Evolutionary conservation across 2,888 invertebrate genomes (phyloP).

Genomic region (Melinaea marsaeus): DNA sequence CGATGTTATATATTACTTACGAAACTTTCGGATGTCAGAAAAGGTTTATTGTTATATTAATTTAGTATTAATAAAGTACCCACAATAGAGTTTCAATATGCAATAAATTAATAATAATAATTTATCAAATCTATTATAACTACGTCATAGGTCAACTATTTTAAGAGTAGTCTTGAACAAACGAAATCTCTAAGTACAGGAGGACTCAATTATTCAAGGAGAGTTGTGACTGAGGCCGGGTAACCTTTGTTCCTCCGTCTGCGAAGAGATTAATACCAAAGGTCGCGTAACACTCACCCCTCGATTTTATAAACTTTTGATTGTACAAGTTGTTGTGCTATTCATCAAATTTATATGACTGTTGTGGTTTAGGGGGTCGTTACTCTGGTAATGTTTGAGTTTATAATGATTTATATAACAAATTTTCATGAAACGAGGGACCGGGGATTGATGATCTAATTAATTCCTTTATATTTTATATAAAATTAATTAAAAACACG

Average conservation of each 20-base stretch:
- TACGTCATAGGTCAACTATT: background rate
- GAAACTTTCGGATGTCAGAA: background rate
- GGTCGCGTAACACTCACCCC: constrained; percentile 39
- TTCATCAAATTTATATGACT: constrained; percentile 13
- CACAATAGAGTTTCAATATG: no score
- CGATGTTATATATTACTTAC: background rate
- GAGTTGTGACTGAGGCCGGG: constrained; percentile 31
- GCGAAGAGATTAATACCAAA: constrained; percentile 48
- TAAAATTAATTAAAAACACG: no score
- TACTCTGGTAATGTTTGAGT: constrained; percentile 9
- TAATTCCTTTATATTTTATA: background rate
- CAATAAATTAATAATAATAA: no score
- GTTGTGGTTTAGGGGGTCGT: constrained; percentile 7
- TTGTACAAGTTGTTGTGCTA: constrained; percentile 17
- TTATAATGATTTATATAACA: constrained; percentile 7
- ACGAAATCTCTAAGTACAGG: constrained; percentile 19
- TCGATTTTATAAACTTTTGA: constrained; percentile 21
- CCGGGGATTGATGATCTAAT: background rate
- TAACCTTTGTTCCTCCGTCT: constrained; percentile 33
- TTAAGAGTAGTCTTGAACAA: constrained; percentile 14
- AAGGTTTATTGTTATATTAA: no score
- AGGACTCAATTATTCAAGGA: constrained; percentile 45
- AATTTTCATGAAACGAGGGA: no score
- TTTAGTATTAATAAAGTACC: no score
- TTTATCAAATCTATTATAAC: no score